Evolutionary conservation across 2,797 vertebrate species (phyloP), one percentile per base, ranked within the genome.

Genomic region (Eutrigla gurnardus): DNA sequence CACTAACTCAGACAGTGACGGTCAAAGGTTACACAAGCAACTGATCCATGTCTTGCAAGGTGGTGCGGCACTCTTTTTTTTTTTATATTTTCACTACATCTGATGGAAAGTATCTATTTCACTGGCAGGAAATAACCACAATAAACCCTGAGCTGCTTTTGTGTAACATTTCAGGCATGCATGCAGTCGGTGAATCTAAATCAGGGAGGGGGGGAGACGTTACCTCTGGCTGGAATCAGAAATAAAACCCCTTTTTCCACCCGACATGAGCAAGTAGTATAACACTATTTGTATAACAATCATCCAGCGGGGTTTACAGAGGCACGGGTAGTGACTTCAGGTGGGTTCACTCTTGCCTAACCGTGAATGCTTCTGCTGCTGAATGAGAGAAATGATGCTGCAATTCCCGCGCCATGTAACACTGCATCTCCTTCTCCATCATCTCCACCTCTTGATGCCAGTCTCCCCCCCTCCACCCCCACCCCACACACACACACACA

Each of bases 401-500:
- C 88, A 88, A 65, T 76, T 64, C 73, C 82, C 75, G 84, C 78
- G 71, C 84, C 82, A 81, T 82, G 78, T 82, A 88, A 74, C 82
- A 63, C 83, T 65, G 82, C 86, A 83, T 89, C 90, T 89, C 85
- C 86, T 82, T 91, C 89, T 91, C 88, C 89, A 90, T 90, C 86
- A 87, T 89, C 86, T 86, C 80, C 81, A 87, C 88, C 78, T 80
- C 76, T 73, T 82, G 81, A 79, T 92, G 86, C 78, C 85, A 83
- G 85, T 75, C 84, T 83, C 35, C 55, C 61, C 43, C 55, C 77
- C 33, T 33, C 45, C 10, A 6, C 18, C 37, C 40, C 17, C 80
- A 74, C 25, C 25, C 25, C 25, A 25, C 25, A 25, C 25, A 25
- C 25, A 25, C 25, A 25, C 25, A 25, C 25, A 25, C 25, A 25